Evolutionary conservation across 2,888 invertebrate genomes (phyloP).

Genomic region (Autographa pulchrina): DNA sequence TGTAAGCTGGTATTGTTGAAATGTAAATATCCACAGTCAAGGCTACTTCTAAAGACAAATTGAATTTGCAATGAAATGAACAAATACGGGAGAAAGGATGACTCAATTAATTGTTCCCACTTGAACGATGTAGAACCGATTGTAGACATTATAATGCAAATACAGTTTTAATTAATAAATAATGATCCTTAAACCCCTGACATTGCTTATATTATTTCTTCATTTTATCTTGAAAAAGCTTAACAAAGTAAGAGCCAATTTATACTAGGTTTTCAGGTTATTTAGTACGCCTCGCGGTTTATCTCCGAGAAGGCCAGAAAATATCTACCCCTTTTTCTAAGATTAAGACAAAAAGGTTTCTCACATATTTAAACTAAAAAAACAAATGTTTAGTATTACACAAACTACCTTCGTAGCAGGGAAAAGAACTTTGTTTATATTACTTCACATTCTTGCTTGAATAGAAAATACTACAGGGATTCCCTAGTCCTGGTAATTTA

Average conservation of each 20-base stretch:
- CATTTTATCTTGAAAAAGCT: background rate
- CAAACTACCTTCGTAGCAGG: too few relatives aligned
- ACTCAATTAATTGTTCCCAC: slow-evolving; percentile 11
- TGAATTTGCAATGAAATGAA: slow-evolving; percentile 13
- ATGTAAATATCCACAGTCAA: slow-evolving; percentile 17
- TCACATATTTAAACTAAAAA: too few relatives aligned
- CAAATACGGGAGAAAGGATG: slow-evolving; percentile 9
- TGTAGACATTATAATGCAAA: slow-evolving; percentile 13
- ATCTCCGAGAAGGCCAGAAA: too few relatives aligned
- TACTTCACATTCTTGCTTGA: background rate
- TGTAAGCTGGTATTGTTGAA: background rate
- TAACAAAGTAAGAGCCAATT: background rate
- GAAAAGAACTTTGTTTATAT: too few relatives aligned
- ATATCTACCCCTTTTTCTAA: too few relatives aligned
- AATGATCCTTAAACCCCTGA: background rate
- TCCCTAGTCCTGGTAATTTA: background rate
- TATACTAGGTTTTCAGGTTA: background rate
- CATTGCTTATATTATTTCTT: background rate
- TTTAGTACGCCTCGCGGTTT: too few relatives aligned
- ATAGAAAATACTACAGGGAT: background rate
- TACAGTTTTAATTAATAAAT: slow-evolving; percentile 13
- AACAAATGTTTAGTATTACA: too few relatives aligned
- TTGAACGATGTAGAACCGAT: slow-evolving; percentile 8
- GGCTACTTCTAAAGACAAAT: slow-evolving; percentile 11
- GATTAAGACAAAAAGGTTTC: too few relatives aligned